Conservation (phyloP, 1,140 invertebrate genomes). For the Rhynchophorus ferrugineus region DNA sequence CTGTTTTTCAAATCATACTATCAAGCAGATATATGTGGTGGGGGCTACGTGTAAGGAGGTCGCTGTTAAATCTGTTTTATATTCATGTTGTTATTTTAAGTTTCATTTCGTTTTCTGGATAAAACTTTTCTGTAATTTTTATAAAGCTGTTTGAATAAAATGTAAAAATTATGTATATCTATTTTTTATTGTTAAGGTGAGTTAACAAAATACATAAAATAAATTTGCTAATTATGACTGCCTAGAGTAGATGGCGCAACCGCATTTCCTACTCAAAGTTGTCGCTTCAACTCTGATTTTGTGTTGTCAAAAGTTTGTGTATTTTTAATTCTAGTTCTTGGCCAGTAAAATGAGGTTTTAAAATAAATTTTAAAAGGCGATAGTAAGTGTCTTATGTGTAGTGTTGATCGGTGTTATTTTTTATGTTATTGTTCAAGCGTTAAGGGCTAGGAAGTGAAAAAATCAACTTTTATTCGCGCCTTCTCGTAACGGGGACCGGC, state of each 20-base stretch:
- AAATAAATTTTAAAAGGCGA: constrained; percentile 2
- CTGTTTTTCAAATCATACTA: too few species aligned
- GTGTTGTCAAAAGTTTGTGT: constrained; percentile 24
- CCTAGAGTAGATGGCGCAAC: constrained; percentile 19
- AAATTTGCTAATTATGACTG: neutral
- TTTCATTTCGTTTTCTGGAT: too few species aligned
- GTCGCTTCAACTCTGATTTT: constrained; percentile 18
- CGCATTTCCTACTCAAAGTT: constrained; percentile 16
- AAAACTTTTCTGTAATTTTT: too few species aligned
- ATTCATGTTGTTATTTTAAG: too few species aligned
- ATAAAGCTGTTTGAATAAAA: too few species aligned
- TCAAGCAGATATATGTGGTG: too few species aligned
- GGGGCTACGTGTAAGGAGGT: too few species aligned
- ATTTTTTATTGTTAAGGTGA: neutral
- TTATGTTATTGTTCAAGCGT: neutral
- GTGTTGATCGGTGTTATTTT: neutral
- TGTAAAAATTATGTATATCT: too few species aligned
- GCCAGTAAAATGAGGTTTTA: constrained; percentile 14
- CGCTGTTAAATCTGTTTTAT: too few species aligned
- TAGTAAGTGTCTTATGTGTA: neutral
- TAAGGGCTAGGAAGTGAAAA: constrained; percentile 6
- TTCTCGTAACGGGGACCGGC: constrained; percentile 38
- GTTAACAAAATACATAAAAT: neutral
- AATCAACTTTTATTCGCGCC: constrained; percentile 32
- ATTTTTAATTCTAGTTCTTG: constrained; percentile 18